These are phyloP conservation scores for Leptodactylus fuscus DNA, from an alignment of 2,113 vertebrate genomes.

Conservation along the genomic window DNA sequence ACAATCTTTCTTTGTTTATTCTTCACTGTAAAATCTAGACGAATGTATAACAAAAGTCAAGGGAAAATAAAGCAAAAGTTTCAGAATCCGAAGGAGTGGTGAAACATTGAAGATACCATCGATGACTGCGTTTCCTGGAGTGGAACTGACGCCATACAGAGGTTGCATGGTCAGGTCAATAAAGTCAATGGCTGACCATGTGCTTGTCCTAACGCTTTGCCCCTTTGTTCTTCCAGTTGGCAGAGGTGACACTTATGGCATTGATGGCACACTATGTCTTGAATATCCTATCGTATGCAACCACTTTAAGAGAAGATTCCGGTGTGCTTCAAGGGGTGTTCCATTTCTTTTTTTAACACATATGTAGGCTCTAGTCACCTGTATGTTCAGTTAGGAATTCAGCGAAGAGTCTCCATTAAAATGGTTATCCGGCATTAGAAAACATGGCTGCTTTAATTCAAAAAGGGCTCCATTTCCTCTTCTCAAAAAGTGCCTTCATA, in stretches of 20 bases:
- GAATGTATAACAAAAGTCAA: conserved; percentile 24
- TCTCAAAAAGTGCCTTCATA: too few relatives aligned
- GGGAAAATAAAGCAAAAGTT: conserved; percentile 39
- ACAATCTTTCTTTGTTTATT: conserved; percentile 56
- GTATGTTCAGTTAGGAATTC: too few relatives aligned
- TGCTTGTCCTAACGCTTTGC: neutral
- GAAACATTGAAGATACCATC: neutral
- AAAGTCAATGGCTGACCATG: neutral
- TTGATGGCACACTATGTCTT: neutral
- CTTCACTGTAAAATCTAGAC: conserved; percentile 34
- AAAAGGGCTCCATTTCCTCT: too few relatives aligned
- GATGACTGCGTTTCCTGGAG: neutral
- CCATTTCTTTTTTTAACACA: too few relatives aligned
- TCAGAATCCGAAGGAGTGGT: neutral
- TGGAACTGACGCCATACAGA: neutral
- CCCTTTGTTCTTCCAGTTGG: too few relatives aligned
- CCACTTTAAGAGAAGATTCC: neutral
- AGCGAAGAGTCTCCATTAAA: too few relatives aligned
- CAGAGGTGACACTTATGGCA: neutral
- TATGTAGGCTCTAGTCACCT: too few relatives aligned
- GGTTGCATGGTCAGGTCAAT: neutral
- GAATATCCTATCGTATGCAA: too few relatives aligned
- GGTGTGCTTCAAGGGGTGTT: neutral
- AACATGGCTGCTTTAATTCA: too few relatives aligned
- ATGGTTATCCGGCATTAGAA: too few relatives aligned